A percentile compares a stretch with the other conserved stretches of the same genome.
phyloP scores from a whole-genome alignment of 92 coral and sea anemone species.

The Montipora capitata region DNA sequence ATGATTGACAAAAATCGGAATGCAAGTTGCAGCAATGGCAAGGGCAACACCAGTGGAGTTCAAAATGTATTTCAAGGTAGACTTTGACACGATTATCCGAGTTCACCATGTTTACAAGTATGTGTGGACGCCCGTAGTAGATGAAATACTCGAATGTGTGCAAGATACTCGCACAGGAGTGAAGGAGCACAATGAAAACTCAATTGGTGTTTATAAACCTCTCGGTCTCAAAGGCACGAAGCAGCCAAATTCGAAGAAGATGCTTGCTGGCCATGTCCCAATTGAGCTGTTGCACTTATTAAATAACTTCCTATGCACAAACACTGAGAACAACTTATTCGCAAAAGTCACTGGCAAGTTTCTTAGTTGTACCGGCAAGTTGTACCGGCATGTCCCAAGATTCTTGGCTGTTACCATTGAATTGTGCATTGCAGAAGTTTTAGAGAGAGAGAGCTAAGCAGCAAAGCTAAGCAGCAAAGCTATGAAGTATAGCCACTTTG shows the following conservation, averaged over 20 bases:
- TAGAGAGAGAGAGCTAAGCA: too few relatives aligned
- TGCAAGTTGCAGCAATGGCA: conserved; percentile 43
- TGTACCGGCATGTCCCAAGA: background rate
- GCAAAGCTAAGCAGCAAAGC: background rate
- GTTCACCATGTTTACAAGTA: background rate
- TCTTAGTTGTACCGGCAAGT: conserved; percentile 32
- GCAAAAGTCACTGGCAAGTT: conserved; percentile 44
- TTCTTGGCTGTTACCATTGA: background rate
- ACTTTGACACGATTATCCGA: conserved; percentile 59
- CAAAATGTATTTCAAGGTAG: conserved; percentile 62
- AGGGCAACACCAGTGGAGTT: conserved; percentile 63
- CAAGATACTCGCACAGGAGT: conserved; percentile 34
- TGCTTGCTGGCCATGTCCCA: conserved; percentile 69
- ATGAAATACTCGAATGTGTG: conserved; percentile 67
- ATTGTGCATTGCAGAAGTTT: background rate
- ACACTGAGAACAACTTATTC: conserved; percentile 44
- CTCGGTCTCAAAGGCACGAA: background rate
- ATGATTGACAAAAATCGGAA: too few relatives aligned
- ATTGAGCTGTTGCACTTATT: conserved; percentile 59
- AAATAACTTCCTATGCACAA: conserved; percentile 55
- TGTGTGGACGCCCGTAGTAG: conserved; percentile 55
- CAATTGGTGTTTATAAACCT: conserved; percentile 8
- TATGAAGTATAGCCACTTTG: background rate
- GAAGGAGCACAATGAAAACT: conserved; percentile 1
- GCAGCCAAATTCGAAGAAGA: conserved; percentile 41